These are phyloP conservation scores for Microtus ochrogaster DNA, from an alignment of 2,113 vertebrate species.

Conservation along the genomic window DNA sequence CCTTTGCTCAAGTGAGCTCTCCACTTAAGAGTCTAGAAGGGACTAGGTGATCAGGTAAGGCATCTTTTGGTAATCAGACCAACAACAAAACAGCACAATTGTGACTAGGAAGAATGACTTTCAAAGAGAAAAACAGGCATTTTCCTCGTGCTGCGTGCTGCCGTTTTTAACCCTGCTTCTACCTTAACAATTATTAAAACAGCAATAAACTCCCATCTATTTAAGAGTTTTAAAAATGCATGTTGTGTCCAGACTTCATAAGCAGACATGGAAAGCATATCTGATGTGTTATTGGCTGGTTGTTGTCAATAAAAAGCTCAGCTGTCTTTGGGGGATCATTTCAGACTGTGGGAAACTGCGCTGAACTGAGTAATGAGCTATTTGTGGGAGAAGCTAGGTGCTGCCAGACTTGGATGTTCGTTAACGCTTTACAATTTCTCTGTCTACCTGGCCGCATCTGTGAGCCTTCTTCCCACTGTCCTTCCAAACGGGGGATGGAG, in stretches of 20 bases:
- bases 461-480: constrained; percentile 9
- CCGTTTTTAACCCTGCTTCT: constrained; percentile 18
- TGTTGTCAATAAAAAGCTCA: constrained; percentile 28
- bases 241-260: neutral
- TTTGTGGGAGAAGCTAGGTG: constrained; percentile 57
- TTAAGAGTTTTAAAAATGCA: neutral
- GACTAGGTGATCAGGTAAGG: neutral
- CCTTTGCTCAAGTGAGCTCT: neutral
- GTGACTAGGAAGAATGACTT: neutral
- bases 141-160: neutral
- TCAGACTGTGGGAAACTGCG: constrained; percentile 58
- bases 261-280: constrained; percentile 31
- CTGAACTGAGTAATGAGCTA: constrained; percentile 69
- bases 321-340: constrained; percentile 44
- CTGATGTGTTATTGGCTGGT: neutral
- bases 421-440: constrained; percentile 63
- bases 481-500: neutral
- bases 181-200: constrained; percentile 39
- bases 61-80: neutral
- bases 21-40: neutral
- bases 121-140: neutral
- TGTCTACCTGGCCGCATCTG: constrained; percentile 57
- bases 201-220: neutral
- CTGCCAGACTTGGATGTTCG: neutral
- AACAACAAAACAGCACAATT: neutral